Base-by-base conservation (phyloP, 2,888 invertebrate genomes). In the Stegana nigrithorax region DNA sequence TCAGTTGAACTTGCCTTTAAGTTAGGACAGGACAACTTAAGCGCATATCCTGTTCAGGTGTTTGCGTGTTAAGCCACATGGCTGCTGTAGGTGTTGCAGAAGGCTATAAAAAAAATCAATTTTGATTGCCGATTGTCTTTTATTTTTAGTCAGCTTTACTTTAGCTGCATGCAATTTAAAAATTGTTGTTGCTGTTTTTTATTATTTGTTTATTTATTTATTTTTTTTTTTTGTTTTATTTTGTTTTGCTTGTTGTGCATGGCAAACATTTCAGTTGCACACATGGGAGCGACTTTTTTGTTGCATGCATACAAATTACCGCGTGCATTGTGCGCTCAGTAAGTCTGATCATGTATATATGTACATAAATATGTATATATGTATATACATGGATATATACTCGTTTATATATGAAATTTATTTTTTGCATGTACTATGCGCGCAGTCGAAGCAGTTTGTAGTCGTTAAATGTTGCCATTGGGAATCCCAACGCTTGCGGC, bases 281-380 rank as follows among this genome's bases (percentile, higher is more conserved):
- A n/a, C n/a, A n/a, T n/a, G n/a, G n/a, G n/a, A n/a, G n/a, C n/a
- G n/a, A n/a, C n/a, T 21, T 47, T 21, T 19, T 47, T 23, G 45
- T 47, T n/a, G 47, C 50, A 50, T 76, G 75, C 75, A 75, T 75
- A 73, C 73, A 76, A 75, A 75, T 74, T 72, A 75, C 72, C 63
- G 69, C 63, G 14, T 23, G 71, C 75, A 75, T 75, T 75, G 75
- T 39, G 51, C 42, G 42, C 42, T n/a, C n/a, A 42, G 12, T n/a
- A 42, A 14, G 14, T n/a, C n/a, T 14, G 4, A n/a, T 8, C 32
- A 12, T 32, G 32, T 32, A n/a, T n/a, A n/a, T n/a, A 50, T 10
- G 2, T 21, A 47, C 25, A 45, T 19, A 45, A 2, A 45, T 21
- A 45, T 10, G 8, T n/a, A 25, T 5, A 47, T 12, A 47, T 2